Percentiles rank a stretch among this genome's conserved stretches.
phyloP scores from a whole-genome alignment of 2,888 invertebrate genomes.

The Cantharis rustica region DNA sequence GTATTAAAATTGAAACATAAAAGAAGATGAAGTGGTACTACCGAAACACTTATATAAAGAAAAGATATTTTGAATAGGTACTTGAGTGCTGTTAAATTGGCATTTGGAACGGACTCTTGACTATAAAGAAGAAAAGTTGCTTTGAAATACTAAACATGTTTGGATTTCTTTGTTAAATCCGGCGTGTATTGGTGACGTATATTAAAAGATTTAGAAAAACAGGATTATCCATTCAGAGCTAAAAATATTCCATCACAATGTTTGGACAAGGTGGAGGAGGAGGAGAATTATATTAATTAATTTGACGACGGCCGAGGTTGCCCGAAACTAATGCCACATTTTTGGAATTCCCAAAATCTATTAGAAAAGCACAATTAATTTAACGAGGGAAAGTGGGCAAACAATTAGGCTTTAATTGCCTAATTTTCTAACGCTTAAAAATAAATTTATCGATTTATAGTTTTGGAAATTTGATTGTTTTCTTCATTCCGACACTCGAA shows the following conservation, averaged over 20 bases:
- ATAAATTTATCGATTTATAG: not conserved
- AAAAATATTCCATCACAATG: not conserved
- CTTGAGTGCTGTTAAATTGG: slow-evolving; percentile 6
- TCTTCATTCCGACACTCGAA: not conserved
- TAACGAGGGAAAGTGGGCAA: not conserved
- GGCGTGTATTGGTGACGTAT: not conserved
- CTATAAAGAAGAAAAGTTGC: not conserved
- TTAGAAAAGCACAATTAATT: not conserved
- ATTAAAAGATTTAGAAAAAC: not conserved
- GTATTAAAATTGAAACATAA: not conserved
- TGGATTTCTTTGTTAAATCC: not conserved
- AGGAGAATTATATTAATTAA: too few species aligned
- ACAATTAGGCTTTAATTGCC: not conserved
- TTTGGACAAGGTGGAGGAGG: not conserved
- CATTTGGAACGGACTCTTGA: slow-evolving; percentile 6
- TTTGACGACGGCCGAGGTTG: too few species aligned
- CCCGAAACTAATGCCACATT: not conserved
- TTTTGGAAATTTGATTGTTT: not conserved
- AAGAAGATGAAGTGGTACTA: not conserved
- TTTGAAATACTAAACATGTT: slow-evolving; percentile 3
- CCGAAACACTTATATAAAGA: not conserved
- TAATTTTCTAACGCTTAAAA: not conserved
- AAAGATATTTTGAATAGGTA: not conserved
- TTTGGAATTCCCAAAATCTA: not conserved
- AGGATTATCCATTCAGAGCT: not conserved